phyloP scores from a whole-genome alignment of 2,797 vertebrate species.

The Dendrocincla tyrannina region DNA sequence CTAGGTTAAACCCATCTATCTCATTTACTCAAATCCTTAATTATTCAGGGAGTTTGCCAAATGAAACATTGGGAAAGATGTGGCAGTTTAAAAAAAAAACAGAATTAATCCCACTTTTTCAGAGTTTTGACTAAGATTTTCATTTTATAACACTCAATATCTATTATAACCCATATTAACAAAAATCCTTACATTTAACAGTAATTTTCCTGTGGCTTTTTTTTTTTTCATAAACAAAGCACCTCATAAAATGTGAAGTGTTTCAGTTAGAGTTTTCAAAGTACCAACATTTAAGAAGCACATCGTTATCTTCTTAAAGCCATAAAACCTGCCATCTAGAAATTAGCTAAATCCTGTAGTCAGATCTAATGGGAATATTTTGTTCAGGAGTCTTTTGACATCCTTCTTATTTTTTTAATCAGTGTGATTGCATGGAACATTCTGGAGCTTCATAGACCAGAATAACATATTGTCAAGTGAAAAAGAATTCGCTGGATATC shows the following conservation, averaged over 20 bases:
- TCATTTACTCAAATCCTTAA: neutral
- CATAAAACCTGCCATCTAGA: neutral
- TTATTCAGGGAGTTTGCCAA: neutral
- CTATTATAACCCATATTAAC: neutral
- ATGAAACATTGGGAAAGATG: neutral
- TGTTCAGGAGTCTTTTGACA: slow-evolving; percentile 4
- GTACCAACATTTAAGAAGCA: neutral
- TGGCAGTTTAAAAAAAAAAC: neutral
- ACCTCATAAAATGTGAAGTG: neutral
- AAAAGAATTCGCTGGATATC: slow-evolving; percentile 16
- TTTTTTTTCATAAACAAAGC: neutral
- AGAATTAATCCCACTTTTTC: neutral
- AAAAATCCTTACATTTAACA: neutral
- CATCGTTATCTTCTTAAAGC: neutral
- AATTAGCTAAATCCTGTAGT: neutral
- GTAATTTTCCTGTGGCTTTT: neutral
- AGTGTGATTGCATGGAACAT: neutral
- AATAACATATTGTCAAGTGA: neutral
- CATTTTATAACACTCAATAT: neutral
- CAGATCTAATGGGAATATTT: neutral
- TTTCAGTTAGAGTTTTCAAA: neutral
- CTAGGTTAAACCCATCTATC: neutral
- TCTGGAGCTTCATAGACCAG: neutral
- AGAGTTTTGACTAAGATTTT: neutral
- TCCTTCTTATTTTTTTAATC: slow-evolving; percentile 5